Percentiles rank a stretch among this genome's conserved stretches.
These are phyloP conservation scores for Aspiorhynchus laticeps DNA, from an alignment of 2,113 vertebrate genomes.

Conservation along the genomic window DNA sequence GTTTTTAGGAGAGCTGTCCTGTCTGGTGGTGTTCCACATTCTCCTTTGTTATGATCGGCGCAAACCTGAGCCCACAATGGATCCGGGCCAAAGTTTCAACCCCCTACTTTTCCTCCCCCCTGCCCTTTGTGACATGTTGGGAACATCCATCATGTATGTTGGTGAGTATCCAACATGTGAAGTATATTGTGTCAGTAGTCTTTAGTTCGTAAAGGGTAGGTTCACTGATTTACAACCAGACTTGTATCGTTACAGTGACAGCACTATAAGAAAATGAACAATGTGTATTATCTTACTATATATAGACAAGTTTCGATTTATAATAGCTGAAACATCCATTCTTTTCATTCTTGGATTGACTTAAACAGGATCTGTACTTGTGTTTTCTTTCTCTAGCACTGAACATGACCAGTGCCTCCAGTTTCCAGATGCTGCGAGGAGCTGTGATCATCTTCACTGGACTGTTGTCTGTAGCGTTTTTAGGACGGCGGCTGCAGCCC, in stretches of 20 bases:
- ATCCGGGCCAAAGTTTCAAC: constrained; percentile 80
- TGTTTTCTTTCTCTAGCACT: constrained; percentile 75
- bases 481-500: constrained; percentile 78
- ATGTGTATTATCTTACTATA: no score
- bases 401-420: constrained; percentile 95
- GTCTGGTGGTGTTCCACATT: constrained; percentile 85
- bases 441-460: constrained; percentile 93
- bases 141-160: constrained; percentile 94
- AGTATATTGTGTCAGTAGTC: not conserved
- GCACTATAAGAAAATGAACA: no score
- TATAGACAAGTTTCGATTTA: not conserved
- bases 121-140: constrained; percentile 90
- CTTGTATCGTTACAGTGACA: not conserved
- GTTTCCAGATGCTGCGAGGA: constrained; percentile 95
- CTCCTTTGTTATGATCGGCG: constrained; percentile 75
- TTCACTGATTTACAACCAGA: not conserved
- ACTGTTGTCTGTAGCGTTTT: constrained; percentile 89
- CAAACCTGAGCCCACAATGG: constrained; percentile 72
- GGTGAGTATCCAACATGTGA: constrained; percentile 77
- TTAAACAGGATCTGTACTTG: not conserved
- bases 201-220: not conserved
- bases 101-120: constrained; percentile 88
- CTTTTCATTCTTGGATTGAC: not conserved
- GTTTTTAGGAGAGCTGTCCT: constrained; percentile 91
- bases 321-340: not conserved